phyloP scores from a whole-genome alignment of 1,140 invertebrate genomes.

The Tribolium madens region DNA sequence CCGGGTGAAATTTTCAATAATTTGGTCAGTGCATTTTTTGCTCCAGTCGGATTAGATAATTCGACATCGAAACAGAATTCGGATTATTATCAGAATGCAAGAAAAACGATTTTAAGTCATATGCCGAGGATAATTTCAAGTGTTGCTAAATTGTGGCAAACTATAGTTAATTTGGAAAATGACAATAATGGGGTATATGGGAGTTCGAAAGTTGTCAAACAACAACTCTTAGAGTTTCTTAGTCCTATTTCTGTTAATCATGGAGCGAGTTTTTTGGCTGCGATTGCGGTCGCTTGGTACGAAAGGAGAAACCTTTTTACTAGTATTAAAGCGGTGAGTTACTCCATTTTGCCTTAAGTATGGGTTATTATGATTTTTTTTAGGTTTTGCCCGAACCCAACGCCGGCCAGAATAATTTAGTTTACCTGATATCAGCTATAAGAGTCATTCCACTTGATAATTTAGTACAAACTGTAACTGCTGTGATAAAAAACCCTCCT shows the following conservation, averaged over 20 bases:
- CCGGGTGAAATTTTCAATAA: constrained; percentile 84
- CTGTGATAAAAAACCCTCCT: constrained; percentile 84
- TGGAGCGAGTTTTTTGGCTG: constrained; percentile 84
- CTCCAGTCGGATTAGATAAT: constrained; percentile 59
- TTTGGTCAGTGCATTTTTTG: constrained; percentile 82
- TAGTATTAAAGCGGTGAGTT: constrained; percentile 68
- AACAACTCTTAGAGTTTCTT: constrained; percentile 86
- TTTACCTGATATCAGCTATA: constrained; percentile 84
- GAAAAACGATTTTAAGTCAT: constrained; percentile 81
- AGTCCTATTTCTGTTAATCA: constrained; percentile 91
- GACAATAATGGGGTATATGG: constrained; percentile 69
- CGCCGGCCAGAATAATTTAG: constrained; percentile 81
- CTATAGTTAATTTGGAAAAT: constrained; percentile 67
- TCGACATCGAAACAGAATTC: constrained; percentile 60
- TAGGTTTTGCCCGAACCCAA: constrained; percentile 76
- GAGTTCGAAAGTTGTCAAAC: constrained; percentile 76
- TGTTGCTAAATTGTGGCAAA: constrained; percentile 85
- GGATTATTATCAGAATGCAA: constrained; percentile 73
- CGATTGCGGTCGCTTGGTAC: constrained; percentile 91
- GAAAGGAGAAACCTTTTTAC: constrained; percentile 72
- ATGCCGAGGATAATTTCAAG: constrained; percentile 86
- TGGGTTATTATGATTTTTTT: constrained; percentile 35
- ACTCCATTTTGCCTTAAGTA: neutral
- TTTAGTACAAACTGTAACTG: constrained; percentile 86
- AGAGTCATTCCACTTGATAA: constrained; percentile 88